phyloP scores from a whole-genome alignment of 2,888 invertebrate species.

The Ormyrus thymus region DNA sequence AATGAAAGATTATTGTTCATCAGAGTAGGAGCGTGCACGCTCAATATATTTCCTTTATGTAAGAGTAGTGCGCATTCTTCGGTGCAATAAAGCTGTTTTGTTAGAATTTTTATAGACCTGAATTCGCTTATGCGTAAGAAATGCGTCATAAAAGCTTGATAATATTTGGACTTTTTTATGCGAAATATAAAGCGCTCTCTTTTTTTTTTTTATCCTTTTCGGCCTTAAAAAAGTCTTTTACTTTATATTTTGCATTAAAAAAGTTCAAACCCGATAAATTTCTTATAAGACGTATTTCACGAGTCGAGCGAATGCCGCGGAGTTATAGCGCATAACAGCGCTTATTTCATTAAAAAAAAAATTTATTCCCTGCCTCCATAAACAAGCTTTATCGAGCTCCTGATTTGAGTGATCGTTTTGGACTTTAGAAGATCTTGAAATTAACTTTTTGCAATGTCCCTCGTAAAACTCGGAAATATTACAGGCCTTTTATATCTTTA shows the following conservation, averaged over 20 bases:
- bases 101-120: conserved; percentile 47
- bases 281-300: conserved; percentile 40
- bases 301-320: conserved; percentile 33
- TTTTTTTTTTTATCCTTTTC: conserved; percentile 44
- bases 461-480: conserved; percentile 29
- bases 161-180: conserved; percentile 48
- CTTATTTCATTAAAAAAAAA: conserved; percentile 45
- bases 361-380: conserved; percentile 36
- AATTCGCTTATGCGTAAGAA: conserved; percentile 46
- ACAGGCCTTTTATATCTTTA: conserved; percentile 23
- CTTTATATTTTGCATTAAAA: conserved; percentile 40
- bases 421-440: conserved; percentile 33
- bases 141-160: conserved; percentile 49
- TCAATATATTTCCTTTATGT: conserved; percentile 15
- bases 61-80: conserved; percentile 15
- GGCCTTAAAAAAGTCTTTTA: conserved; percentile 29
- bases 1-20: conserved; percentile 20
- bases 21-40: neutral
- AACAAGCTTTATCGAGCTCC: conserved; percentile 27
- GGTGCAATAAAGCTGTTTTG: conserved; percentile 50
- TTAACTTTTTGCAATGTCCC: conserved; percentile 16
- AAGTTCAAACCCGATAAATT: conserved; percentile 45
- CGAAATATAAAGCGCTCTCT: conserved; percentile 43
- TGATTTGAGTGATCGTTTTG: conserved; percentile 26
- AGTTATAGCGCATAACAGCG: conserved; percentile 44